Conservation (phyloP, 2,113 vertebrate genomes). For the Probosciger aterrimus region DNA sequence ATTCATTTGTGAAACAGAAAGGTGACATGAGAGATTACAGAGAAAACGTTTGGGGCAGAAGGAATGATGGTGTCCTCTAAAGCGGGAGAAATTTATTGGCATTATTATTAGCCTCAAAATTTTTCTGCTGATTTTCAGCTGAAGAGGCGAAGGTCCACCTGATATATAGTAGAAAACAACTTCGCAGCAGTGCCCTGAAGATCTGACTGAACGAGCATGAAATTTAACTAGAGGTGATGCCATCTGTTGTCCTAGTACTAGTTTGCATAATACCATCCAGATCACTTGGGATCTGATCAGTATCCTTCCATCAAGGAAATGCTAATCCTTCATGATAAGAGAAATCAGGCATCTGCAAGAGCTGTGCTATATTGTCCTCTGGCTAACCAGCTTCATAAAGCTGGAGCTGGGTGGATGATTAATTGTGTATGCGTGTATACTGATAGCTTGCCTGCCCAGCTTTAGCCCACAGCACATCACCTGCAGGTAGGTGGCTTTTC, state of each 20-base stretch:
- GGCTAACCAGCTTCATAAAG: not conserved
- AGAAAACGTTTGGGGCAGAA: not conserved
- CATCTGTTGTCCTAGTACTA: not conserved
- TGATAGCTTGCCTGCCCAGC: not conserved
- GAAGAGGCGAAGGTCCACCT: not conserved
- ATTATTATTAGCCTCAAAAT: not conserved
- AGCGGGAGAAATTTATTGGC: not conserved
- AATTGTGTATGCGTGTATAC: not conserved
- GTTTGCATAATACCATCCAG: not conserved
- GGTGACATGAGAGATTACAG: not conserved
- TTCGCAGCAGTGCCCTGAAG: not conserved
- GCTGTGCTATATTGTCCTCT: fast-evolving
- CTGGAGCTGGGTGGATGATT: not conserved
- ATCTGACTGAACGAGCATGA: not conserved
- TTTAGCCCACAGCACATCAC: not conserved
- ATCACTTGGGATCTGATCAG: not conserved
- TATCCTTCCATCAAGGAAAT: not conserved
- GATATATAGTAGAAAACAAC: not conserved
- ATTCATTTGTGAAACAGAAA: not conserved
- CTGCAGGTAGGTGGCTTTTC: not conserved
- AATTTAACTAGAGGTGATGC: not conserved
- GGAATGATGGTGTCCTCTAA: not conserved
- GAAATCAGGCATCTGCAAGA: not conserved
- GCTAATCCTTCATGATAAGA: not conserved
- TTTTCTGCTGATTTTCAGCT: not conserved